Evolutionary conservation across 2,888 invertebrate genomes (phyloP).

Genomic region (Drosophila kambysellisi): DNA sequence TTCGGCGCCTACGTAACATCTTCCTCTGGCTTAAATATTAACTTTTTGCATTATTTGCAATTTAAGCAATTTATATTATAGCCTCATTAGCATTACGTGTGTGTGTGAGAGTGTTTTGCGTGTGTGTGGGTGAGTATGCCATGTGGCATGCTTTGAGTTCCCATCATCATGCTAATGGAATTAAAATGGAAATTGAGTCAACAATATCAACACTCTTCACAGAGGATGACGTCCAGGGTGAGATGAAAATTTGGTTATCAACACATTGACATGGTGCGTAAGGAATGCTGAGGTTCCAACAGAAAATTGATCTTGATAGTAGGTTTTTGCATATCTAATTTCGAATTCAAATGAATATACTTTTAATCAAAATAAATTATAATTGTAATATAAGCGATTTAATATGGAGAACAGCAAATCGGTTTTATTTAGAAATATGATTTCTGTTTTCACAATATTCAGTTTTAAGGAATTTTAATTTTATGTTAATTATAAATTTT

Average conservation of each 20-base stretch:
- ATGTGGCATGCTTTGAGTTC: slow-evolving; percentile 53
- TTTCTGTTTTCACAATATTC: too few species aligned
- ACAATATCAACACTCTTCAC: slow-evolving; percentile 55
- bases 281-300: slow-evolving; percentile 3
- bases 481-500: neutral
- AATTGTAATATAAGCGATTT: neutral
- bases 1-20: slow-evolving; percentile 42
- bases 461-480: neutral
- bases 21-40: slow-evolving; percentile 49
- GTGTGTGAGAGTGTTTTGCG: slow-evolving; percentile 16
- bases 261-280: slow-evolving; percentile 29
- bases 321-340: slow-evolving; percentile 1
- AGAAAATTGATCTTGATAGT: slow-evolving; percentile 2
- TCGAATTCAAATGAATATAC: slow-evolving; percentile 21
- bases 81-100: slow-evolving; percentile 69
- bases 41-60: slow-evolving; percentile 78
- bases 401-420: slow-evolving; percentile 22
- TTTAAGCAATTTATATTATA: slow-evolving; percentile 78
- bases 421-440: slow-evolving; percentile 13
- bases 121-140: slow-evolving; percentile 11
- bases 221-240: slow-evolving; percentile 2
- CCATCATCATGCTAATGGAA: slow-evolving; percentile 73
- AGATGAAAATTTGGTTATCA: slow-evolving; percentile 44
- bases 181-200: slow-evolving; percentile 76
- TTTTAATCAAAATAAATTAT: neutral